A percentile compares a stretch with the other conserved stretches of the same genome.
Evolutionary conservation across 2,797 vertebrate species (phyloP).

Genomic region (Botia almorhae): DNA sequence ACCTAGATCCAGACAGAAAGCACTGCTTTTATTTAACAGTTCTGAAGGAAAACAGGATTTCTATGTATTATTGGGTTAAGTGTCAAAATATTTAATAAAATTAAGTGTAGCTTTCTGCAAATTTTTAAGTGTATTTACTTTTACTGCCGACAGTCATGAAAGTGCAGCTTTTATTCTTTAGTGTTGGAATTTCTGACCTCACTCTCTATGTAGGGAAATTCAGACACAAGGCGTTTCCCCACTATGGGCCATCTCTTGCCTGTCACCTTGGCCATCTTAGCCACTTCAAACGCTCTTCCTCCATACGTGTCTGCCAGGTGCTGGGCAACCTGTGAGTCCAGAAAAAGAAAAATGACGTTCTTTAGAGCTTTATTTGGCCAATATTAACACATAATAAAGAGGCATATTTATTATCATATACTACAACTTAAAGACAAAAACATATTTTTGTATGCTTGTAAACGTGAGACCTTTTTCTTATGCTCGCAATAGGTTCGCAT

Average conservation of each 20-base stretch:
- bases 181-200: conserved; percentile 79
- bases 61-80: neutral
- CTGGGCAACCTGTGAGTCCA: conserved; percentile 85
- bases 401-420: neutral
- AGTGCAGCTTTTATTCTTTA: too few relatives aligned
- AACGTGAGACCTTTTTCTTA: too few relatives aligned
- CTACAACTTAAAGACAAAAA: too few relatives aligned
- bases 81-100: too few relatives aligned
- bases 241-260: conserved; percentile 95
- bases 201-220: conserved; percentile 96
- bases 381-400: neutral
- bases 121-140: too few relatives aligned
- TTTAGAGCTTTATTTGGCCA: neutral
- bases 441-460: too few relatives aligned
- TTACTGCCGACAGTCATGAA: neutral
- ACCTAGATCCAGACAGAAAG: conserved; percentile 75
- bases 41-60: too few relatives aligned
- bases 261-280: conserved; percentile 93
- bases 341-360: neutral
- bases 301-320: conserved; percentile 90
- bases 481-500: neutral
- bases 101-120: too few relatives aligned
- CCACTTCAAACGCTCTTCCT: conserved; percentile 87
- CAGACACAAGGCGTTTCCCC: conserved; percentile 92
- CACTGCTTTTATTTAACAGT: neutral